Percentiles rank a stretch among this genome's conserved stretches.
Conservation (phyloP, 2,113 vertebrate genomes). For the Zosterops borbonicus region DNA sequence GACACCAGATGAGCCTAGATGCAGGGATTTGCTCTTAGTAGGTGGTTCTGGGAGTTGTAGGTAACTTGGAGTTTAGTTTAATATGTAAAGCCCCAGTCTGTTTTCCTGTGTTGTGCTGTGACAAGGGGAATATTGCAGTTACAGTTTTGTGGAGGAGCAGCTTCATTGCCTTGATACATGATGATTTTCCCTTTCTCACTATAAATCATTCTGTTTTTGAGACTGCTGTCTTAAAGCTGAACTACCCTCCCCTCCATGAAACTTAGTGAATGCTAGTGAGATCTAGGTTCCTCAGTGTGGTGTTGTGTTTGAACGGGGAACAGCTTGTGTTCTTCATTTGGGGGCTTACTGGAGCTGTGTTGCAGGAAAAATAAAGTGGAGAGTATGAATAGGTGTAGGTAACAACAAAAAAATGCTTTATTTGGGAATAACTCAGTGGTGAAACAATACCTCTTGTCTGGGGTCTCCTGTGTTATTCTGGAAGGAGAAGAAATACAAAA, state of each 20-base stretch:
- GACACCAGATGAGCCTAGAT: neutral
- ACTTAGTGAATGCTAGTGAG: neutral
- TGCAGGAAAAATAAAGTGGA: neutral
- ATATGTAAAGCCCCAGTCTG: neutral
- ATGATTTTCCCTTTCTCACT: neutral
- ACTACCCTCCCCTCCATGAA: neutral
- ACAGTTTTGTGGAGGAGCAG: neutral
- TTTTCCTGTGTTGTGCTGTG: neutral
- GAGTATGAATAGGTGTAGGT: neutral
- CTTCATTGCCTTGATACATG: neutral
- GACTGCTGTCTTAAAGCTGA: neutral
- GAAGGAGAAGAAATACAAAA: neutral
- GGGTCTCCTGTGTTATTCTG: neutral
- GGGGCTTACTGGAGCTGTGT: neutral
- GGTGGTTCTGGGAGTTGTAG: neutral
- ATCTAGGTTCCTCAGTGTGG: rapidly evolving
- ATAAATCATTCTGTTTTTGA: neutral
- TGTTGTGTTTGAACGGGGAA: neutral
- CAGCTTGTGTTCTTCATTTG: neutral
- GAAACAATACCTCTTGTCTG: neutral
- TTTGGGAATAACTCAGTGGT: neutral
- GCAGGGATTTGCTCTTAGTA: neutral
- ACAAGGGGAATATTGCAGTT: neutral
- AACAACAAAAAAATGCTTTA: neutral
- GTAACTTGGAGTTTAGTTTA: neutral